A percentile compares a stretch with the other conserved stretches of the same genome.
phyloP scores from a whole-genome alignment of 2,113 vertebrate genomes.

The Salvelinus namaycush region DNA sequence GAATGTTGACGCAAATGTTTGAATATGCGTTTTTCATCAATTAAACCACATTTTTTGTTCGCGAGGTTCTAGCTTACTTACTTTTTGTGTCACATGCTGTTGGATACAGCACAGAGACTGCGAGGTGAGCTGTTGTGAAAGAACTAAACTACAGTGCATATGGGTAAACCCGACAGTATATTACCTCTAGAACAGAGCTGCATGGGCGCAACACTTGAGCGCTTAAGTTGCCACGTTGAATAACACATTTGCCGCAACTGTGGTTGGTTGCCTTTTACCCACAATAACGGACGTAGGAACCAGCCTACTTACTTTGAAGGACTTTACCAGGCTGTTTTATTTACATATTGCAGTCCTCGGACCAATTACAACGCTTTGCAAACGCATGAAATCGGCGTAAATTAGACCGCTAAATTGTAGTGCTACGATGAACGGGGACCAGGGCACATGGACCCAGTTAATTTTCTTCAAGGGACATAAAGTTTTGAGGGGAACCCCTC shows the following conservation, averaged over 20 bases:
- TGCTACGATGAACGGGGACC: not conserved
- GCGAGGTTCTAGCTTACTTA: not conserved
- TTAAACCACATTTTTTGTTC: conserved; percentile 35
- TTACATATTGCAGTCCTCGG: conserved; percentile 6
- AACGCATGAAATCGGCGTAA: not conserved
- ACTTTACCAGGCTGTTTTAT: conserved; percentile 14
- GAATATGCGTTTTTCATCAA: conserved; percentile 36
- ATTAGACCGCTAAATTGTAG: not conserved
- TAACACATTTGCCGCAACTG: conserved; percentile 26
- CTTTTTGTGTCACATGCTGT: not conserved
- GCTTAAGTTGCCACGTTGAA: conserved; percentile 21
- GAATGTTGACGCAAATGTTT: conserved; percentile 46
- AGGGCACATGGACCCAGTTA: not conserved
- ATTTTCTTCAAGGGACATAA: not conserved
- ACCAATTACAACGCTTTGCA: not conserved
- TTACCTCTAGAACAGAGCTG: not conserved
- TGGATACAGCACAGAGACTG: not conserved
- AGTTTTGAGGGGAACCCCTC: not conserved
- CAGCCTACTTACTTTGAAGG: conserved; percentile 30
- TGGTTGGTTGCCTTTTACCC: not conserved
- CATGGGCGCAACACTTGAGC: not conserved
- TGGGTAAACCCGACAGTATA: too few species aligned
- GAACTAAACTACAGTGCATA: not conserved
- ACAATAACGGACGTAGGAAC: conserved; percentile 4
- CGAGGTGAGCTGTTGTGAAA: not conserved